Evolutionary conservation across 2,113 vertebrate genomes (phyloP), one percentile per base, ranked within the genome.

Genomic region (Passer domesticus): DNA sequence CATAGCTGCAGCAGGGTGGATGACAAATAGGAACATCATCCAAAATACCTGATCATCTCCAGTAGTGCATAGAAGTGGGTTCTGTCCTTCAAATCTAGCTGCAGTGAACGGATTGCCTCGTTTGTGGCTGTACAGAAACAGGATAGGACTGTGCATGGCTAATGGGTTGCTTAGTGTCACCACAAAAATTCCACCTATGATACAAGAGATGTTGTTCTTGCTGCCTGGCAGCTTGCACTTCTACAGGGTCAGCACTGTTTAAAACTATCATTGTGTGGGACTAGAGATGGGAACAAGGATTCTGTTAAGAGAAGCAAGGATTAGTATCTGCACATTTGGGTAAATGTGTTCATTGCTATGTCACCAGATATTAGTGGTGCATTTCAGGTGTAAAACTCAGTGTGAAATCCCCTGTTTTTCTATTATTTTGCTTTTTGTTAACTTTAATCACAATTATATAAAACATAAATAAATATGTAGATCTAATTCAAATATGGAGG

Each of bases 101-200:
- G 16, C 20, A 63, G 13, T 7, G 39, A 89, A 74, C 12, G 43
- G 37, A 81, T 87, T 56, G 37, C 60, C 25, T 83, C 53, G 22
- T 24, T 58, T 0, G 0, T 4, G 2, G 55, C 22, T 2, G 0
- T n/a, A 85, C 33, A 39, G 50, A 52, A 91, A 85, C 3, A 28
- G 43, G 83, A 67, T 13, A 55, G 44, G 41, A 37, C 24, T n/a
- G 24, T 33, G 17, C 15, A 20, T 3, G 17, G 25, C 53, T 76
- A 20, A 60, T 13, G 6, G 22, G 28, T 13, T 92, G 37, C 37
- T 73, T 67, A 30, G 23, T 25, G 7, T 17, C 75, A 33, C 39
- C 41, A 76, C 35, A 43, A 0, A 0, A 72, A 84, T 77, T 17
- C 39, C 35, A 41, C 9, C 10, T 8, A 18, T 8, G n/a, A 58